Percentiles rank a stretch among this genome's conserved stretches.
phyloP scores from a whole-genome alignment of 2,797 vertebrate species.

The Alosa sapidissima region DNA sequence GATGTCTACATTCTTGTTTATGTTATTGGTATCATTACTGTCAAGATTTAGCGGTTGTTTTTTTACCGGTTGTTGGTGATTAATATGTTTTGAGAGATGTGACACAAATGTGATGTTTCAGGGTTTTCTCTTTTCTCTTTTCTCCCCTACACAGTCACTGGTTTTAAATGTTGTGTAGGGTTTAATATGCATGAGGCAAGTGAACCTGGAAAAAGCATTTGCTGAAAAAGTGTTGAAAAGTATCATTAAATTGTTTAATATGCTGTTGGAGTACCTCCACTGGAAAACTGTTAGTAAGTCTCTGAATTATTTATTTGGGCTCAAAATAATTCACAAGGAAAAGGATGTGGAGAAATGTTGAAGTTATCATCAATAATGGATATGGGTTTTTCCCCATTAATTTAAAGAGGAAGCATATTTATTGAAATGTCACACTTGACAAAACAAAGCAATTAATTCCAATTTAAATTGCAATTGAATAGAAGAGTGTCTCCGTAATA shows the following conservation, averaged over 20 bases:
- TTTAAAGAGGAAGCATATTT: slow-evolving; percentile 66
- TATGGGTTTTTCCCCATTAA: slow-evolving; percentile 63
- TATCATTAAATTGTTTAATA: slow-evolving; percentile 65
- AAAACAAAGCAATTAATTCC: slow-evolving; percentile 70
- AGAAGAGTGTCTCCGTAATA: slow-evolving; percentile 53
- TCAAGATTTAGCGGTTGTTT: not conserved
- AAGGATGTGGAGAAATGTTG: slow-evolving; percentile 63
- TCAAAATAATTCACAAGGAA: slow-evolving; percentile 69
- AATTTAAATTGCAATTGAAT: slow-evolving; percentile 68
- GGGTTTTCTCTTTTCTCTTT: not conserved
- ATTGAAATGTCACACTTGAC: slow-evolving; percentile 69
- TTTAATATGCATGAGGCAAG: slow-evolving; percentile 46
- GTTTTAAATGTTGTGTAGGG: slow-evolving; percentile 15
- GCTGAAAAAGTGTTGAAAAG: slow-evolving; percentile 46
- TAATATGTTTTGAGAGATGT: not conserved
- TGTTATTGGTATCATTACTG: not conserved
- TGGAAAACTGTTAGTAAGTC: slow-evolving; percentile 59
- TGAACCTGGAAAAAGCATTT: slow-evolving; percentile 41
- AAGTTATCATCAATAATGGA: slow-evolving; percentile 75
- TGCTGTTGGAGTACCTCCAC: slow-evolving; percentile 55
- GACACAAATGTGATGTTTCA: not conserved
- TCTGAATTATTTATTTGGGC: slow-evolving; percentile 71
- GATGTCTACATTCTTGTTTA: not conserved
- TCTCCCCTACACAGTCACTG: not conserved
- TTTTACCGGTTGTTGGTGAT: not conserved